Conservation (phyloP, 37 sponge, comb jelly and placozoan species). For the Tethya wilhelma region DNA sequence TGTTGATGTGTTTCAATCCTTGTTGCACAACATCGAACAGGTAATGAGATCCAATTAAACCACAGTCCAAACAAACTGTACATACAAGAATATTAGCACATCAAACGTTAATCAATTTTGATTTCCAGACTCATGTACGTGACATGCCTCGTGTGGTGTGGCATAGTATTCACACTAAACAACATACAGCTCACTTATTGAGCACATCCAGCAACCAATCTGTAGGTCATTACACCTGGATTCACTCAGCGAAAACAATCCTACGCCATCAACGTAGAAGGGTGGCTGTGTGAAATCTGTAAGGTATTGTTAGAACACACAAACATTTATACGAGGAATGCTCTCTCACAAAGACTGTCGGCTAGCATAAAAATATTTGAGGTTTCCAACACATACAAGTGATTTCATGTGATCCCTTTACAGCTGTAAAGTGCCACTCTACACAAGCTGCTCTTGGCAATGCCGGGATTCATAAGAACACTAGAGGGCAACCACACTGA, state of each 20-base stretch:
- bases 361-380: no score
- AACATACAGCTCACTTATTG: background rate
- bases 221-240: constrained; percentile 13
- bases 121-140: no score
- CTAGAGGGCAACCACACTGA: constrained; percentile 41
- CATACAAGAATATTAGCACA: no score
- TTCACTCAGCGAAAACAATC: constrained; percentile 19
- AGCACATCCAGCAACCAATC: constrained; percentile 20
- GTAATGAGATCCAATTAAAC: no score
- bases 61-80: no score
- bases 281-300: background rate
- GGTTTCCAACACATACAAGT: constrained; percentile 12
- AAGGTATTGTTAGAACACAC: background rate
- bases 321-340: background rate
- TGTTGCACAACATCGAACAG: no score
- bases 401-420: constrained; percentile 3
- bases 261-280: background rate
- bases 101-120: no score
- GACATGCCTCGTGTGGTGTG: no score
- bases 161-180: no score
- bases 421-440: constrained; percentile 79
- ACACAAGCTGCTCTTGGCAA: constrained; percentile 67
- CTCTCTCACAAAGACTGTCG: no score
- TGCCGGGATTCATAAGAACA: constrained; percentile 25
- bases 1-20: no score